A percentile compares a stretch with the other conserved stretches of the same genome.
Conservation (phyloP, 2,888 invertebrate species). For the Dasysyrphus tricinctus region DNA sequence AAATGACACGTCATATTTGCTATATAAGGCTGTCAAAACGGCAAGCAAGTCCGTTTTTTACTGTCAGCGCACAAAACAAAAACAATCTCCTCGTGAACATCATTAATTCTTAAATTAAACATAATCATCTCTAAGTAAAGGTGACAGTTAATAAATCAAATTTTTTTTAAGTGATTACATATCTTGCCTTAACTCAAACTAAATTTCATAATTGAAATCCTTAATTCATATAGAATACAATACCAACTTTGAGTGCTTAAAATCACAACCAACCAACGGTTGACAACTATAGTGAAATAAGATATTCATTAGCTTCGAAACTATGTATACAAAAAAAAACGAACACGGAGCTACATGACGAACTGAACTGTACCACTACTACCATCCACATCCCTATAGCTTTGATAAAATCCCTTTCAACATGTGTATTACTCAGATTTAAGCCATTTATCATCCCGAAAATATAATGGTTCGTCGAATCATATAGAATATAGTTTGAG, state of each 20-base stretch:
- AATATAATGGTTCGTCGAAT: slow-evolving; percentile 43
- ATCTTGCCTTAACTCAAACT: neutral
- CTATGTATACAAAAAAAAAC: neutral
- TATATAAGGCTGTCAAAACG: neutral
- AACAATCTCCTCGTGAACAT: neutral
- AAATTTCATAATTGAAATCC: neutral
- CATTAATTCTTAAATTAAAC: slow-evolving; percentile 2
- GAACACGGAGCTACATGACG: neutral
- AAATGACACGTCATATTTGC: neutral
- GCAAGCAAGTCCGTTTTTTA: slow-evolving; percentile 16
- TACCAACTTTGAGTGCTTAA: slow-evolving; percentile 8
- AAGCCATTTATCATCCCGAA: slow-evolving; percentile 49
- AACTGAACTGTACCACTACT: neutral
- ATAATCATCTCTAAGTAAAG: neutral
- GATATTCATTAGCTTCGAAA: slow-evolving; percentile 17
- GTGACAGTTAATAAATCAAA: slow-evolving; percentile 26
- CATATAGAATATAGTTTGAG: slow-evolving; percentile 42
- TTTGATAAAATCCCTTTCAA: slow-evolving; percentile 4
- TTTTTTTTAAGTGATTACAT: neutral
- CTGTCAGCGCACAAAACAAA: slow-evolving; percentile 5
- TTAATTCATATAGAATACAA: neutral
- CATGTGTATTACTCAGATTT: slow-evolving; percentile 35
- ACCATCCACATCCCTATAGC: neutral
- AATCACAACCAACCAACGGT: slow-evolving; percentile 7
- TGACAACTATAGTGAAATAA: slow-evolving; percentile 21